phyloP scores from a whole-genome alignment of 2,888 invertebrate genomes.

The Drosophila monieri region DNA sequence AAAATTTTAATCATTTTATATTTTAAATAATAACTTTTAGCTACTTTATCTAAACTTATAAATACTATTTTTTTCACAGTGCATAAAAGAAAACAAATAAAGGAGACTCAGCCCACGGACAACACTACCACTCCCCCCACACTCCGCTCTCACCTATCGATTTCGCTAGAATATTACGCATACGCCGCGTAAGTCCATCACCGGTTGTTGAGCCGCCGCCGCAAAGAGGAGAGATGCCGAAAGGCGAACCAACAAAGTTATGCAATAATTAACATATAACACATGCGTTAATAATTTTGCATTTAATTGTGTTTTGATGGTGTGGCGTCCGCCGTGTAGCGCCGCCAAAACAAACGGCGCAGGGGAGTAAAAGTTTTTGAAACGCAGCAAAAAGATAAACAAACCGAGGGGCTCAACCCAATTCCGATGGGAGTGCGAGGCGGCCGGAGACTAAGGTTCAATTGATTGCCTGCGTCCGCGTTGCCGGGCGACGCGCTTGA shows the following conservation, averaged over 20 bases:
- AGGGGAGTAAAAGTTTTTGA: slow-evolving; percentile 49
- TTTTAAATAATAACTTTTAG: neutral
- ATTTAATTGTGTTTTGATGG: slow-evolving; percentile 37
- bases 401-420: slow-evolving; percentile 67
- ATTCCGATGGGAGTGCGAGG: slow-evolving; percentile 51
- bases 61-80: neutral
- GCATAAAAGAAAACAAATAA: slow-evolving; percentile 18
- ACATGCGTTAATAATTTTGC: slow-evolving; percentile 55
- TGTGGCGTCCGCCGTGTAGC: slow-evolving; percentile 12
- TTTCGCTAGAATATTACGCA: slow-evolving; percentile 38
- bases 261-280: slow-evolving; percentile 61
- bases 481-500: slow-evolving; percentile 42
- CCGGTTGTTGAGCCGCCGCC: slow-evolving; percentile 23
- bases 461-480: slow-evolving; percentile 59
- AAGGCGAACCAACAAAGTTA: slow-evolving; percentile 30
- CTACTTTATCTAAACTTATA: neutral
- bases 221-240: slow-evolving; percentile 7
- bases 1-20: neutral
- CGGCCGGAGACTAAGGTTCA: slow-evolving; percentile 72
- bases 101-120: neutral
- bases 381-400: slow-evolving; percentile 53
- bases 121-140: no score
- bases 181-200: slow-evolving; percentile 22
- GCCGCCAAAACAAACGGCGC: slow-evolving; percentile 14
- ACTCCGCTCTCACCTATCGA: slow-evolving; percentile 1